Base-by-base conservation (phyloP, 2,888 invertebrate genomes). In the Lithophane socia region DNA sequence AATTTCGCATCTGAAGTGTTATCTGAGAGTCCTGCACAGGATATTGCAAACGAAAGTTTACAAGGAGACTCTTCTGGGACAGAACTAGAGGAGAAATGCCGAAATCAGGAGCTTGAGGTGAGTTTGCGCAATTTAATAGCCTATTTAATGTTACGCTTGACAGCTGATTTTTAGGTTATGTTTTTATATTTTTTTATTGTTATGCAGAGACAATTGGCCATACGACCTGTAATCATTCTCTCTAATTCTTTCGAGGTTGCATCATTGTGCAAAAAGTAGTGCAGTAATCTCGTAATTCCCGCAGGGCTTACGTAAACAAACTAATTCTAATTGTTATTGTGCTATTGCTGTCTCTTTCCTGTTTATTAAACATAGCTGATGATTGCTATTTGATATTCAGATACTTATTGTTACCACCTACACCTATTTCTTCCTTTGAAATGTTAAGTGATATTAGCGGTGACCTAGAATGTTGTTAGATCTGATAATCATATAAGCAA, bases 1-100 rank as follows among this genome's bases (percentile, higher is more conserved):
- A 99, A 97, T 96, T 98, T 99, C 91, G 99, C 99, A 79, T 98
- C 98, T 93, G 99, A 99, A 95, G 99, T 99, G 89, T 97, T 99
- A 92, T 98, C 98, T 85, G 99, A 99, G 90, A 97, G 97, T 84
- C 97, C 97, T 90, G 97, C 96, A 79, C 97, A 97, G 90, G 92
- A 93, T 88, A 82, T 87, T 76, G 91, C 81, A 56, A 93, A 92
- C 81, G 91, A 88, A 86, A 83, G 91, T 72, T 82, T 90, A 67
- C 88, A 82, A 79, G 85, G 76, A 49, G 91, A 92, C 56, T 73
- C 93, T 83, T 78, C 94, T 86, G 94, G 95, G 49, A 95, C 96
- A 86, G 96, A 97, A 85, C 94, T 97, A 83, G 96, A 97, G 89
- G 96, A 96, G 67, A 95, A 97, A 90, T 97, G 97, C 91, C 94